Evolutionary conservation across 2,797 vertebrate genomes (phyloP), one percentile per base, ranked within the genome.

Genomic region (Acipenser transmontanus): DNA sequence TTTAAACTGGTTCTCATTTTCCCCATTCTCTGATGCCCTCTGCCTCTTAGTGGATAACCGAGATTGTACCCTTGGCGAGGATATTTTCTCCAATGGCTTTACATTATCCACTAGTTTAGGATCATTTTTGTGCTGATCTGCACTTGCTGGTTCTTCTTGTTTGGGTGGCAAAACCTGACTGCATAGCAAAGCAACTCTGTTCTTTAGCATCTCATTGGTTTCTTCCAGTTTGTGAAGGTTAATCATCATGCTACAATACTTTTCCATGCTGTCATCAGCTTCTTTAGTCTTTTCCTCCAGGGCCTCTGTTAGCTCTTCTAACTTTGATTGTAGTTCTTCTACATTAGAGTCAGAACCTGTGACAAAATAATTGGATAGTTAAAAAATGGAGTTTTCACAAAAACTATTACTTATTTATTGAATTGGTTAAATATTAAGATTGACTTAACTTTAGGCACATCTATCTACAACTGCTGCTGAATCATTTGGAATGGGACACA

Each of bases 231-330:
- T 95, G 77, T 93, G 88, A 47, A 91, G 84, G 70, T 87, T 82
- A 66, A 95, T 80, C 73, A 95, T 89, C 62, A 95, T 71, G 72
- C 77, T 85, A 75, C 92, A 95, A 83, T 93, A 95, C 79, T 96
- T 95, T 11, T 94, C 90, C 77, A 95, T 76, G 81, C 90, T 93
- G 60, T 95, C 92, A 0, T 95, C 91, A 0, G 89, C 90, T 77
- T 98, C 94, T 64, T 60, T 82, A 64, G 78, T 85, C 78, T 91
- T 95, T 68, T 85, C 81, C 76, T 95, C 92, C 47, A 88, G 66
- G 49, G 76, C 70, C 70, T 84, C 75, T 68, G 84, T 91, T 9
- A 93, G 72, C 64, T 95, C 89, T 34, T 88, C 77, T 11, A 93
- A 9, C 66, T 96, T 87, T 1, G 74, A 68, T 11, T 78, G 82